Conservation (phyloP, 1,140 invertebrate genomes). For the Cydia splendana region DNA sequence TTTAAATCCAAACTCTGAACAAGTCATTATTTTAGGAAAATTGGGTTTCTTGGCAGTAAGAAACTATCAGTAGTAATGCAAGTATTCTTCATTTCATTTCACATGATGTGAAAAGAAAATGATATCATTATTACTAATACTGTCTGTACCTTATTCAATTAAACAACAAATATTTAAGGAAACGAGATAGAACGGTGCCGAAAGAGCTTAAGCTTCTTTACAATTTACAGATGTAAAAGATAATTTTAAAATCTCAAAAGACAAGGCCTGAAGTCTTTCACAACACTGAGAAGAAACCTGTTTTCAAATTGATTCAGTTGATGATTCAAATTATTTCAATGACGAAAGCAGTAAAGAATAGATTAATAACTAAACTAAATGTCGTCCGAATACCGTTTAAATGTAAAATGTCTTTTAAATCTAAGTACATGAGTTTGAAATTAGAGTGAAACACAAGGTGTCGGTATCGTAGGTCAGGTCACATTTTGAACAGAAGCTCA, state of each 20-base stretch:
- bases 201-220: conserved; percentile 36
- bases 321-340: conserved; percentile 13
- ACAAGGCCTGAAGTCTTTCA: conserved; percentile 68
- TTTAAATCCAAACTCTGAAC: conserved; percentile 69
- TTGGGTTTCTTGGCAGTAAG: conserved; percentile 12
- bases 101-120: background rate
- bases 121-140: background rate
- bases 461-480: conserved; percentile 44
- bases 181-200: conserved; percentile 1
- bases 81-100: background rate
- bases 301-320: conserved; percentile 40
- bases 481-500: conserved; percentile 75
- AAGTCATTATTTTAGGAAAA: conserved; percentile 64
- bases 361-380: background rate
- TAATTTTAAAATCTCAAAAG: conserved; percentile 53
- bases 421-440: conserved; percentile 19
- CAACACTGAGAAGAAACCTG: conserved; percentile 63
- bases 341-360: background rate
- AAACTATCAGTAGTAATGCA: background rate
- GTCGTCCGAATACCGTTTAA: conserved; percentile 6
- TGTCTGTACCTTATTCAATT: background rate
- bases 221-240: conserved; percentile 42
- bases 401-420: background rate
- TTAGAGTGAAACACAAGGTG: conserved; percentile 16
- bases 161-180: background rate